phyloP scores from a whole-genome alignment of 2,113 vertebrate genomes.

The Ceuthmochares aereus region DNA sequence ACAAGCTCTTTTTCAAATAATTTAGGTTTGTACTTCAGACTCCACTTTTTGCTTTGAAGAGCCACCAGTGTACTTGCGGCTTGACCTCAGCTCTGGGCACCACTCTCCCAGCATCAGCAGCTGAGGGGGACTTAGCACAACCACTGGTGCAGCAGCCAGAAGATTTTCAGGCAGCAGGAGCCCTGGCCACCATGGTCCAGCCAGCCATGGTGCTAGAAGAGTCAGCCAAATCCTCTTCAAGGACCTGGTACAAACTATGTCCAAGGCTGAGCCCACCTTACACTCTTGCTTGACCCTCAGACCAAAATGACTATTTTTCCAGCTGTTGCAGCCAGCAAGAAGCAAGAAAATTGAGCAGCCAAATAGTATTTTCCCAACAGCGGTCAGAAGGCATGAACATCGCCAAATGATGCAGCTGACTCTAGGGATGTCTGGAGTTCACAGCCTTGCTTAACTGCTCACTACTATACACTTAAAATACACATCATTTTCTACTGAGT shows the following conservation, averaged over 20 bases:
- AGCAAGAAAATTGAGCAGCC: background rate
- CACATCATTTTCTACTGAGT: background rate
- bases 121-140: background rate
- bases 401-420: background rate
- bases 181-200: fast-evolving
- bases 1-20: background rate
- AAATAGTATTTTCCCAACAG: background rate
- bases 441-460: background rate
- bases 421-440: background rate
- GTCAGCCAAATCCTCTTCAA: background rate
- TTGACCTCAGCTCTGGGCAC: background rate
- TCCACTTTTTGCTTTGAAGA: background rate
- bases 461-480: background rate
- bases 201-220: fast-evolving
- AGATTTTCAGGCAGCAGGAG: fast-evolving
- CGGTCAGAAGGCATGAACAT: background rate
- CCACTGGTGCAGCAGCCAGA: background rate
- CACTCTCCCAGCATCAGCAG: background rate
- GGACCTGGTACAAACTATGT: background rate
- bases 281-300: background rate
- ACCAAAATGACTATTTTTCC: background rate
- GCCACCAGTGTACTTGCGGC: background rate
- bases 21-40: background rate
- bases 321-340: background rate
- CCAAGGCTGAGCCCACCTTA: background rate